A percentile compares a stretch with the other conserved stretches of the same genome.
These are phyloP conservation scores for Gonatopus flavifemur DNA, from an alignment of 1,140 invertebrate species.

Conservation along the genomic window DNA sequence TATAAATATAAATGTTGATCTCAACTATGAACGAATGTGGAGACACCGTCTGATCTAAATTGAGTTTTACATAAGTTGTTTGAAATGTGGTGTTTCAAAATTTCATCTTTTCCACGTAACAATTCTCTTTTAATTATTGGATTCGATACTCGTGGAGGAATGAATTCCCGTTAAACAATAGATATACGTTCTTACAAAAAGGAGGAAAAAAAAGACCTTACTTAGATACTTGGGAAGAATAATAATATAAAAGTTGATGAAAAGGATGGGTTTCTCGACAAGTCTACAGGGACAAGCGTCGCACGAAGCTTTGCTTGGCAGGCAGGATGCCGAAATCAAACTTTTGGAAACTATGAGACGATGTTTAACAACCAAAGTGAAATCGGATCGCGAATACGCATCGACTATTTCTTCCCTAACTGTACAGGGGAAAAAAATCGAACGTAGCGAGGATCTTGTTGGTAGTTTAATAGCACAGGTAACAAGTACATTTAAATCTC, in stretches of 20 bases:
- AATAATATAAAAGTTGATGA: constrained; percentile 1
- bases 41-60: constrained; percentile 12
- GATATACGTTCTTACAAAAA: constrained; percentile 8
- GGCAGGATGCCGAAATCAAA: constrained; percentile 88
- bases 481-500: constrained; percentile 8
- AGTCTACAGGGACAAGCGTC: constrained; percentile 77
- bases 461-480: constrained; percentile 64
- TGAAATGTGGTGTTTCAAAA: constrained; percentile 1
- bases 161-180: constrained; percentile 15
- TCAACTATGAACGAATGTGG: constrained; percentile 21
- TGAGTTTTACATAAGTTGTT: background rate
- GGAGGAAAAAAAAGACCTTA: background rate
- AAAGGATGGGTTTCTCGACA: constrained; percentile 80
- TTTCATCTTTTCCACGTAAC: background rate
- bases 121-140: background rate
- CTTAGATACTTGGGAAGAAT: background rate
- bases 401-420: constrained; percentile 76
- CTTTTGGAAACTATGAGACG: constrained; percentile 87
- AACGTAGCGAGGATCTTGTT: constrained; percentile 75
- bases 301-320: constrained; percentile 81
- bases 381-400: constrained; percentile 89
- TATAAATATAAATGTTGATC: constrained; percentile 45
- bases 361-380: constrained; percentile 80
- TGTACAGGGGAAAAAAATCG: constrained; percentile 79
- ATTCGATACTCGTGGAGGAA: constrained; percentile 8